Conservation (phyloP, 2,797 vertebrate genomes). For the Gymnodraco acuticeps region DNA sequence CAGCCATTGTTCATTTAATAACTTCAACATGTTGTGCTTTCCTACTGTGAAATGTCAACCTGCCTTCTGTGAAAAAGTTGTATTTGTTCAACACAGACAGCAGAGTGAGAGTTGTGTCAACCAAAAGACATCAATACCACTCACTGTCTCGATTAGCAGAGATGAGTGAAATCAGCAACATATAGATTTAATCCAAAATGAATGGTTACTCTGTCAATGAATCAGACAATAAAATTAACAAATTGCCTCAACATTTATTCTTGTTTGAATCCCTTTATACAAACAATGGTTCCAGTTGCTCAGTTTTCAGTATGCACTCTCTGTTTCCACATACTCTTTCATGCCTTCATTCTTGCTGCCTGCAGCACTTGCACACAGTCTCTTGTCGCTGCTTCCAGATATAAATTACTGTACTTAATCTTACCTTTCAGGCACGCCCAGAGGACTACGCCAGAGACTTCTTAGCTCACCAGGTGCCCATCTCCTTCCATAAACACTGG, state of each 20-base stretch:
- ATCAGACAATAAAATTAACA: not conserved
- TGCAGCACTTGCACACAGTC: conserved; percentile 9
- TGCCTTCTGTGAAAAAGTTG: not conserved
- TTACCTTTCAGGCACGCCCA: conserved; percentile 90
- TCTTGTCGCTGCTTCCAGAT: conserved; percentile 48
- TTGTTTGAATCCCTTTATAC: not conserved
- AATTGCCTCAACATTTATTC: not conserved
- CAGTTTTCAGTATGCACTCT: conserved; percentile 9
- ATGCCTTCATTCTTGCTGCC: conserved; percentile 14
- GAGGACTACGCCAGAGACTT: conserved; percentile 93
- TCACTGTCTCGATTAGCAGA: not conserved
- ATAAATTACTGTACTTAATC: conserved; percentile 61
- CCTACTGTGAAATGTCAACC: not conserved
- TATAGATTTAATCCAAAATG: not conserved
- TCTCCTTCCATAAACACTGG: conserved; percentile 99
- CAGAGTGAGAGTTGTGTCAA: not conserved
- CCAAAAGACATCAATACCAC: not conserved
- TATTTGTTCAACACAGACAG: no score
- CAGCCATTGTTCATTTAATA: not conserved
- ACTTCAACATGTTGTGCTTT: not conserved
- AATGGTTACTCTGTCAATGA: not conserved
- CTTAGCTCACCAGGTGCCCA: conserved; percentile 93
- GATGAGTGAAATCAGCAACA: conserved; percentile 3
- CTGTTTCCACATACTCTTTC: conserved; percentile 2
- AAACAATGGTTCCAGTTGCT: conserved; percentile 7